Evolutionary conservation across 2,797 vertebrate genomes (phyloP), one percentile per base, ranked within the genome.

Genomic region (Myotis planiceps): DNA sequence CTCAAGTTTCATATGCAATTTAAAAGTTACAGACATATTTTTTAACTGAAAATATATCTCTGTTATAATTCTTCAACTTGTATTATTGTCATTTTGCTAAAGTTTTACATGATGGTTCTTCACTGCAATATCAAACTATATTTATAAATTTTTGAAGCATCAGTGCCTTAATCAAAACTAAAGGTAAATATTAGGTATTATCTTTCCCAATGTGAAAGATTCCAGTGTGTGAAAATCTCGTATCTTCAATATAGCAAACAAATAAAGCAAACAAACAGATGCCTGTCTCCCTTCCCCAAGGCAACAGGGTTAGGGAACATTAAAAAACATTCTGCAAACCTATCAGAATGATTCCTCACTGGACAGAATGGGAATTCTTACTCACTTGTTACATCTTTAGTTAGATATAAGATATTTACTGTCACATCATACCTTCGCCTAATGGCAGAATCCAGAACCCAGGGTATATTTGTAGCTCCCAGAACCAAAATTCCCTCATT

Each of bases 401-500:
- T 69, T 42, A 94, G 75, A 85, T 96, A 34, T 39, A 91, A 76
- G 21, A 12, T 12, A 23, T 42, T 91, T 21, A 90, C 51, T 60
- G 1, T 69, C 10, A 21, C 9, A 93, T 72, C 95, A 94, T 98
- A 99, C 99, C 99, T 98, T 98, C 99, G 99, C 94, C 99, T 99
- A 98, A 99, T 99, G 96, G 99, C 99, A 92, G 99, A 99, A 98
- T 99, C 99, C 91, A 99, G 98, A 96, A 99, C 99, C 99, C 99
- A 99, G 0, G 99, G 99, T 98, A 99, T 99, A 97, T 99, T 99
- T 98, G 99, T 99, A 14, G 99, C 99, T 93, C 99, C 99, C n/a
- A 99, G 99, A 92, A 99, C 99, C 97, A 99, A 98, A 96, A 99
- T 99, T 72, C 99, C 99, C 71, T 99, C 99, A 79, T 99, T 99